Conservation (phyloP, 2,113 vertebrate genomes). For the Siniperca chuatsi region DNA sequence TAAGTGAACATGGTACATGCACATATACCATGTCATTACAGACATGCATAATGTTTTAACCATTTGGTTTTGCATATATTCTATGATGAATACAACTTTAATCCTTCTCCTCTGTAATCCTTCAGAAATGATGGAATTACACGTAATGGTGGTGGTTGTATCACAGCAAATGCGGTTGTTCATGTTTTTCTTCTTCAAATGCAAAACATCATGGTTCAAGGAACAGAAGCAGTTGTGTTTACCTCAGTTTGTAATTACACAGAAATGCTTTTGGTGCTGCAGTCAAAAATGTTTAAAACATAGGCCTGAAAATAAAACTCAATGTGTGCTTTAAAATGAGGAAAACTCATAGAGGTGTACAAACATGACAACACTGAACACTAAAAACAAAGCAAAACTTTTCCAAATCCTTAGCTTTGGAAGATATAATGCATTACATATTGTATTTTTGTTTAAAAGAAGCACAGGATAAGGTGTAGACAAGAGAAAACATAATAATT, state of each 20-base stretch:
- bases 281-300: background rate
- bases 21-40: background rate
- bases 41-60: background rate
- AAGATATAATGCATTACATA: background rate
- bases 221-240: background rate
- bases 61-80: background rate
- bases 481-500: background rate
- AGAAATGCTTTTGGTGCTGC: background rate
- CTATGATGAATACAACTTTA: slow-evolving; percentile 24
- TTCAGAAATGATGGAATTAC: slow-evolving; percentile 38
- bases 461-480: too few relatives aligned
- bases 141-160: background rate
- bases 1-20: background rate
- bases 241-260: slow-evolving; percentile 11
- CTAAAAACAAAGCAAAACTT: background rate
- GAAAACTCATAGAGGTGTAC: background rate
- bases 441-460: too few relatives aligned
- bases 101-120: slow-evolving; percentile 29
- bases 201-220: slow-evolving; percentile 4
- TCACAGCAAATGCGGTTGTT: background rate
- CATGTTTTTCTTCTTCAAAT: background rate
- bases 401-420: background rate
- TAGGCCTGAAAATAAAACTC: background rate
- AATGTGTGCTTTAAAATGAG: background rate
- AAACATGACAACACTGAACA: background rate